These are phyloP conservation scores for Urocolius indicus DNA, from an alignment of 2,113 vertebrate species.

Conservation along the genomic window DNA sequence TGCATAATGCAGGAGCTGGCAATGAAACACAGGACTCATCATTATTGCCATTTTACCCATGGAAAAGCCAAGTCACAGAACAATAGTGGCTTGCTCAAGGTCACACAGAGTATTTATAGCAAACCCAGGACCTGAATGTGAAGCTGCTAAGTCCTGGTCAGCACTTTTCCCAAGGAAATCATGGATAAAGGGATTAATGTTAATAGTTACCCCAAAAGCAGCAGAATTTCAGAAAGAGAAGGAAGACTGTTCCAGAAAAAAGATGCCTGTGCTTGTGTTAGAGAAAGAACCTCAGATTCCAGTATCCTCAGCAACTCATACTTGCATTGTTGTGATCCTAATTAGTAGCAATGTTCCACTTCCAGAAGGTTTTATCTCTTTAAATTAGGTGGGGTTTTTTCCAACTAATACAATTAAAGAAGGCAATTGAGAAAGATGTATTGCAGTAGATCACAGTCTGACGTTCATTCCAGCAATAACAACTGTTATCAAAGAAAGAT, in stretches of 20 bases:
- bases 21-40: conserved; percentile 32
- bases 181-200: conserved; percentile 20
- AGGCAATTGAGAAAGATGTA: conserved; percentile 50
- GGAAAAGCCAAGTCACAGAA: conserved; percentile 31
- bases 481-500: conserved; percentile 65
- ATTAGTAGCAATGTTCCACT: conserved; percentile 38
- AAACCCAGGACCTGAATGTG: conserved; percentile 24
- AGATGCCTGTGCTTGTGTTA: not conserved
- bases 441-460: conserved; percentile 30
- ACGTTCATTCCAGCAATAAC: conserved; percentile 69
- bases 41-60: conserved; percentile 1
- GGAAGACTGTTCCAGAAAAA: conserved; percentile 21
- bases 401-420: conserved; percentile 57
- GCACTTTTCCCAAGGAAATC: conserved; percentile 12
- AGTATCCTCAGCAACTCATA: conserved; percentile 2
- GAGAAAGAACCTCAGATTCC: not conserved
- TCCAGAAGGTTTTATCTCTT: conserved; percentile 27
- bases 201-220: conserved; percentile 5
- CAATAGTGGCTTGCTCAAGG: conserved; percentile 12
- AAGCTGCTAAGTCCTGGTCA: conserved; percentile 28
- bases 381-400: not conserved
- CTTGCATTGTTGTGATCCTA: conserved; percentile 30
- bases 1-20: conserved; percentile 27
- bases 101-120: not conserved
- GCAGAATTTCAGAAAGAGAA: conserved; percentile 13